Evolutionary conservation across 2,113 vertebrate genomes (phyloP), one percentile per base, ranked within the genome.

Genomic region (Prionailurus viverrinus): DNA sequence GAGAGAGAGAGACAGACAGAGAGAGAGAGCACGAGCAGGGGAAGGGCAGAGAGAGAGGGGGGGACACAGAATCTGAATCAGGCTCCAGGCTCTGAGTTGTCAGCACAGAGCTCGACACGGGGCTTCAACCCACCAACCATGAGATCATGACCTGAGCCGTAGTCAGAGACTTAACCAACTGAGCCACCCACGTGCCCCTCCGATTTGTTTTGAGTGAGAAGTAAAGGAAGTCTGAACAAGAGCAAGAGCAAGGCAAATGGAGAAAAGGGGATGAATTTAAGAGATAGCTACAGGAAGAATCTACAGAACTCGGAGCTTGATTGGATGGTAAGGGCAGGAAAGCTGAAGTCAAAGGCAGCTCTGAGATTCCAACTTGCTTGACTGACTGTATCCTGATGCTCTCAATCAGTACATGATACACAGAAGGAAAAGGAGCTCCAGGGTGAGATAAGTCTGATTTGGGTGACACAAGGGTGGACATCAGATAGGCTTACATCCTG

Each of bases 281-380:
- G 66, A 92, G 14, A 76, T 1, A 48, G 5, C 41, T 48, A 71
- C 15, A 73, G 53, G 36, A 89, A 73, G 19, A 97, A 80, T 48
- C 16, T 12, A 63, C 3, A 96, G 41, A 94, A 80, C 33, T 69
- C 84, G 9, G 36, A 87, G 51, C 2, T 73, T 94, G 7, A 78
- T 71, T 91, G 36, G 25, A 85, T 25, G 86, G 8, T 41, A 82
- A 36, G 7, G 1, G 33, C 58, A n/a, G 79, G 45, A 87, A 91
- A 91, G 33, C 51, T 86, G 25, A 94, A 89, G n/a, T 68, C 85
- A 84, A 93, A 95, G 48, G 89, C 41, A 68, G 31, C 51, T 74
- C 61, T 45, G 87, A 73, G 58, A 14, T 84, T 89, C 45, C 9
- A 18, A 29, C 36, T 89, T 89, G 73, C 29, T 63, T 66, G 48